A percentile compares a stretch with the other conserved stretches of the same genome.
Evolutionary conservation across 1,140 invertebrate genomes (phyloP).

Genomic region (Heterodera schachtii): DNA sequence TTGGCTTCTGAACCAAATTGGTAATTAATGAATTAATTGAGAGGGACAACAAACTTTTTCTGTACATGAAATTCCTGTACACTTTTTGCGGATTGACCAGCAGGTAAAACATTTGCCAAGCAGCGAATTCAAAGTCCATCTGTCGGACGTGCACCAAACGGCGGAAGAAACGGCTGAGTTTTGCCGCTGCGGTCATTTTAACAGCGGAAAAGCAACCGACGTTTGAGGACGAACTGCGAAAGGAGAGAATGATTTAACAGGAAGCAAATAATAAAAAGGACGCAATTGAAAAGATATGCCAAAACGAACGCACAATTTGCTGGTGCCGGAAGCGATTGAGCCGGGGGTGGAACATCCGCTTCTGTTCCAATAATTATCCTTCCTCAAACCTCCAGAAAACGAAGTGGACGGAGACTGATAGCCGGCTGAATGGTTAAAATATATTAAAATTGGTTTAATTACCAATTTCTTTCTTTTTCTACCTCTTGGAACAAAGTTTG

Average conservation of each 20-base stretch:
- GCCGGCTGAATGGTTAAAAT: not conserved
- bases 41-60: conserved; percentile 75
- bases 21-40: not conserved
- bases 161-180: conserved; percentile 70
- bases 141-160: conserved; percentile 89
- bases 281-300: no score
- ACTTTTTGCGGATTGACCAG: conserved; percentile 95
- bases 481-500: not conserved
- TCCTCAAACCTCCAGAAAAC: conserved; percentile 27
- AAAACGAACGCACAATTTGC: conserved; percentile 29
- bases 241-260: no score
- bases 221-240: conserved; percentile 40
- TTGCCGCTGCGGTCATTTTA: conserved; percentile 62
- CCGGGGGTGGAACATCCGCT: conserved; percentile 59
- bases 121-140: conserved; percentile 99
- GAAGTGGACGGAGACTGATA: conserved; percentile 50
- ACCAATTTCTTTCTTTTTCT: no score
- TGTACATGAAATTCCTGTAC: conserved; percentile 92
- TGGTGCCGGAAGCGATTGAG: conserved; percentile 43
- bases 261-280: no score
- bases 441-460: not conserved
- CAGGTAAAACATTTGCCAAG: conserved; percentile 97
- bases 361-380: conserved; percentile 37
- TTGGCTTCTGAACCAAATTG: conserved; percentile 79
- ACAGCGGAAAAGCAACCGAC: conserved; percentile 64